These are phyloP conservation scores for Catharus bicknelli DNA, from an alignment of 2,113 vertebrate species.

Conservation along the genomic window DNA sequence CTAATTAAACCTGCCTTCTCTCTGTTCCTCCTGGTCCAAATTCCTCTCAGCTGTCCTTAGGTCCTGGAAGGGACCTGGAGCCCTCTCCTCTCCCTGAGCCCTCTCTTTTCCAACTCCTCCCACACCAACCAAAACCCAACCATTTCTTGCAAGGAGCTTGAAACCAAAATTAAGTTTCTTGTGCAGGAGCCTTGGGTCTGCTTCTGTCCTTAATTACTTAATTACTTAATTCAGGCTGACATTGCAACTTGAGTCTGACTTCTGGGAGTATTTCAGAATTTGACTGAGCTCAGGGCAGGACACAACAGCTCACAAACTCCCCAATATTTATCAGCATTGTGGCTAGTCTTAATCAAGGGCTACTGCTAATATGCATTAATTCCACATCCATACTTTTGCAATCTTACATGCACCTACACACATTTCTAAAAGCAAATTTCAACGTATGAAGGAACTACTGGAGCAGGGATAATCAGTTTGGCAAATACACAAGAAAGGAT, in stretches of 20 bases:
- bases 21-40: background rate
- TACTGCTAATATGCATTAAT: background rate
- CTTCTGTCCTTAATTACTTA: background rate
- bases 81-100: background rate
- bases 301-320: background rate
- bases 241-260: background rate
- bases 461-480: background rate
- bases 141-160: background rate
- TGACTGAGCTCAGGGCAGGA: background rate
- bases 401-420: background rate
- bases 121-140: background rate
- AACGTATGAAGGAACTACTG: fast-evolving
- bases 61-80: background rate
- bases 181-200: background rate
- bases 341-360: background rate
- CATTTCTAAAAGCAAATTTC: background rate
- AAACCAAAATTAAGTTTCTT: background rate
- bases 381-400: background rate
- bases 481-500: background rate
- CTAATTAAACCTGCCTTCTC: background rate
- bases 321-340: background rate
- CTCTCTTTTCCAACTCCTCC: background rate
- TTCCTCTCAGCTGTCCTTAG: background rate
- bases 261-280: background rate
- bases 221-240: background rate